Evolutionary conservation across 2,888 invertebrate genomes (phyloP).

Genomic region (Apotomis betuletana): DNA sequence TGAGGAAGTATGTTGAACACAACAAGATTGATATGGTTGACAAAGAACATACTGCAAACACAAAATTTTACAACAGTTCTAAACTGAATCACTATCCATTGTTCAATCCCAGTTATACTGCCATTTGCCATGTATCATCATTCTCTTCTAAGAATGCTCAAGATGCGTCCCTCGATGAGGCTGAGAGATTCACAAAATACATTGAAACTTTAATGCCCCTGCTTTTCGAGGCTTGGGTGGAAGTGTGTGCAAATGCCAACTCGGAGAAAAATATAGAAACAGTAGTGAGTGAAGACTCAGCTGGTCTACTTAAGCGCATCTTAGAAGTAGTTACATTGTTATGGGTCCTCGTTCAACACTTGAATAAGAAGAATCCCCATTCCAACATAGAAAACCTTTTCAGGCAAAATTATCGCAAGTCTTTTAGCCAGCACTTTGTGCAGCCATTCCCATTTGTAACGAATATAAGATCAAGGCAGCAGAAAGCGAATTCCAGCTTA

Average conservation of each 20-base stretch:
- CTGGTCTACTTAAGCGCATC: constrained; percentile 84
- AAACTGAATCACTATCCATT: constrained; percentile 64
- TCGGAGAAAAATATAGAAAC: constrained; percentile 71
- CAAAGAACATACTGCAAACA: constrained; percentile 47
- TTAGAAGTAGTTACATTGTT: constrained; percentile 85
- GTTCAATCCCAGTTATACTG: constrained; percentile 62
- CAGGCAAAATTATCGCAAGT: constrained; percentile 76
- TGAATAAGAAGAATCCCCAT: constrained; percentile 62
- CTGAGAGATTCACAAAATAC: constrained; percentile 84
- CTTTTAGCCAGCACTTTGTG: constrained; percentile 83
- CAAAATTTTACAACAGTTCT: constrained; percentile 56
- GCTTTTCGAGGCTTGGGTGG: constrained; percentile 92
- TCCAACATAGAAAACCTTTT: constrained; percentile 79
- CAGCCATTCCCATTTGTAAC: constrained; percentile 84
- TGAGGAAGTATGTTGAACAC: constrained; percentile 65
- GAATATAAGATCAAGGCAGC: constrained; percentile 65
- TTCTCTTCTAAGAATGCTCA: constrained; percentile 72
- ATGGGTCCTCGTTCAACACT: constrained; percentile 73
- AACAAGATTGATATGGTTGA: constrained; percentile 55
- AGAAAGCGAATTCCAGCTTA: constrained; percentile 48
- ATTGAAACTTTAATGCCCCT: constrained; percentile 88
- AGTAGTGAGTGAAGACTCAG: constrained; percentile 85
- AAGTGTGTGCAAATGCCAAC: constrained; percentile 85
- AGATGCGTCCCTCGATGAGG: constrained; percentile 68
- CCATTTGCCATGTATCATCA: constrained; percentile 69